Conservation (phyloP, 2,113 vertebrate species). For the Gadus macrocephalus region DNA sequence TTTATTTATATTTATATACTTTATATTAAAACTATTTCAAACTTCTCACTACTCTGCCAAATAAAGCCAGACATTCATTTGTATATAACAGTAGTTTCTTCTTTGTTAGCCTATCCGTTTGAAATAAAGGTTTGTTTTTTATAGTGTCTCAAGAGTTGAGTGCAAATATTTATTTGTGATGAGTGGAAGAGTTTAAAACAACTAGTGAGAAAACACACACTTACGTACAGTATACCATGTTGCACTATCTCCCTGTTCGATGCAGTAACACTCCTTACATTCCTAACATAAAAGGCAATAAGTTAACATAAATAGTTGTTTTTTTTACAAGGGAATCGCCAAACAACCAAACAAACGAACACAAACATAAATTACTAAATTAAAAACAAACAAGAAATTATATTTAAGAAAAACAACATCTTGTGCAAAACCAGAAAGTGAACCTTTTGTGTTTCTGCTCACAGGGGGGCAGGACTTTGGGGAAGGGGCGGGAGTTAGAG, state of each 20-base stretch:
- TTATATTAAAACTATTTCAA: conserved; percentile 83
- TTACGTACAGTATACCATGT: conserved; percentile 59
- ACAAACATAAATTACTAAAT: conserved; percentile 62
- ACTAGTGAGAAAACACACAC: conserved; percentile 65
- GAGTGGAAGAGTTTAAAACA: conserved; percentile 67
- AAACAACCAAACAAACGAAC: conserved; percentile 40
- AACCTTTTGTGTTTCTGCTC: conserved; percentile 65
- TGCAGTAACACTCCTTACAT: conserved; percentile 78
- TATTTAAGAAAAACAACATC: conserved; percentile 38
- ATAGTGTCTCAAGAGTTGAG: conserved; percentile 70
- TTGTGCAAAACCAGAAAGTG: conserved; percentile 77
- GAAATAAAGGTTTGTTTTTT: conserved; percentile 61
- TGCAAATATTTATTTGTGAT: conserved; percentile 71
- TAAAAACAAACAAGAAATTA: conserved; percentile 45
- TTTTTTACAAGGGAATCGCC: conserved; percentile 57
- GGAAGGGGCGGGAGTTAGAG: conserved; percentile 20
- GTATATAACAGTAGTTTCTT: conserved; percentile 79
- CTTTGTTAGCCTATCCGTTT: conserved; percentile 69
- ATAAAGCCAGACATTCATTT: conserved; percentile 94
- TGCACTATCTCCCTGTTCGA: conserved; percentile 76
- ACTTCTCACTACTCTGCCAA: conserved; percentile 86
- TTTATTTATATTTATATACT: conserved; percentile 71
- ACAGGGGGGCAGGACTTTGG: neutral
- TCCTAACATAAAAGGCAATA: conserved; percentile 87
- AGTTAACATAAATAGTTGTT: conserved; percentile 72